These are phyloP conservation scores for Drosophila nr. fundita DNA, from an alignment of 2,888 invertebrate genomes.

Conservation along the genomic window DNA sequence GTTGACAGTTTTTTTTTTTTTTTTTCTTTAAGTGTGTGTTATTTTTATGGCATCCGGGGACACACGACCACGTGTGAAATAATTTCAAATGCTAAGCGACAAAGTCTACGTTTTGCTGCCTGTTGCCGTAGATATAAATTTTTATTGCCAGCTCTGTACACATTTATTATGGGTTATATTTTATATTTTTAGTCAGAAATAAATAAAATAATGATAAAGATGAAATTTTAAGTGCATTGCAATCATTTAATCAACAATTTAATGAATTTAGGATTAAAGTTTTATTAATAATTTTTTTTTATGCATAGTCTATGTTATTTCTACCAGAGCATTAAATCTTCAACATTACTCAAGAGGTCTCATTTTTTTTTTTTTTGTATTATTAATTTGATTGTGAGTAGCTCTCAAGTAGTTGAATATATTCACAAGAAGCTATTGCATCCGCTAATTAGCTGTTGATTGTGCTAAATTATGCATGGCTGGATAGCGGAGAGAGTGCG, in stretches of 20 bases:
- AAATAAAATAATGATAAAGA: neutral
- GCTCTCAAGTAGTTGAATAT: neutral
- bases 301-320: neutral
- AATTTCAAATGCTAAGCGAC: constrained; percentile 38
- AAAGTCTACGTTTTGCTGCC: constrained; percentile 11
- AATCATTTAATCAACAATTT: neutral
- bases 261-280: rapidly evolving
- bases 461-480: constrained; percentile 49
- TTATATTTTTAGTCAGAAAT: neutral
- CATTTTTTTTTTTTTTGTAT: no score
- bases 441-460: constrained; percentile 54
- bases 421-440: constrained; percentile 40
- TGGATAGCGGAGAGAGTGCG: constrained; percentile 1
- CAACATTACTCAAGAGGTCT: no score
- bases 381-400: constrained; percentile 2
- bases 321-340: constrained; percentile 1
- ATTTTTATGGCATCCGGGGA: constrained; percentile 22
- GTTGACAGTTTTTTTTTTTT: constrained; percentile 49
- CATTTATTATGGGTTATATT: constrained; percentile 22
- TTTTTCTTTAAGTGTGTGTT: neutral
- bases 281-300: neutral
- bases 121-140: neutral
- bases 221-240: neutral
- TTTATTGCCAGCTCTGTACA: constrained; percentile 2
- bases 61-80: constrained; percentile 61